Conservation (phyloP, 1,140 invertebrate genomes). For the Pemphigus obesinymphae region DNA sequence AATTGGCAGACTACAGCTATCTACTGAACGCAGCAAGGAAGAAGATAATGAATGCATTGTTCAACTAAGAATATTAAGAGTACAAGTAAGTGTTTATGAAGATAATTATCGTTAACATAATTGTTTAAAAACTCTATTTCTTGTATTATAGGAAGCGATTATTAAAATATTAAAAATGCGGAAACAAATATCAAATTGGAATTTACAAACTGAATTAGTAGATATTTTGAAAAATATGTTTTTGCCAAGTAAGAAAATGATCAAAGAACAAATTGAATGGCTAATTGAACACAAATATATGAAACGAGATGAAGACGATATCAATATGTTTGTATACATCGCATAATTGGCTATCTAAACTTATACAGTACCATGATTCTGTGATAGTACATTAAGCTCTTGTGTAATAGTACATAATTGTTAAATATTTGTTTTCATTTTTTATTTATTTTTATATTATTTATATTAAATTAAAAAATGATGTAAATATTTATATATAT, state of each 20-base stretch:
- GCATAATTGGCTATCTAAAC: conserved; percentile 61
- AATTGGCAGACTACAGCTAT: conserved; percentile 88
- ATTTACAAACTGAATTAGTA: conserved; percentile 92
- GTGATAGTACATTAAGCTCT: conserved; percentile 30
- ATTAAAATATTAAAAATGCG: conserved; percentile 99
- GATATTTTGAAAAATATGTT: conserved; percentile 99
- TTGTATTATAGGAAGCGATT: conserved; percentile 79
- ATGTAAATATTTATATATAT: conserved; percentile 1
- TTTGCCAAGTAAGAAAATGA: conserved; percentile 96
- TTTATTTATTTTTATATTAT: not conserved
- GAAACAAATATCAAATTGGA: conserved; percentile 87
- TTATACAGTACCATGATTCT: conserved; percentile 16
- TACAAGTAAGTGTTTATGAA: conserved; percentile 57
- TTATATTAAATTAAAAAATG: not conserved
- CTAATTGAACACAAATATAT: conserved; percentile 99
- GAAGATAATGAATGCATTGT: conserved; percentile 98
- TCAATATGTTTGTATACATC: conserved; percentile 97
- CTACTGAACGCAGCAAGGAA: conserved; percentile 90
- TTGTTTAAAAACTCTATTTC: not conserved
- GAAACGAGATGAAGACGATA: conserved; percentile 90
- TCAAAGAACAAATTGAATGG: conserved; percentile 99
- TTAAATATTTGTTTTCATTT: conserved; percentile 27
- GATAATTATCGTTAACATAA: conserved; percentile 45
- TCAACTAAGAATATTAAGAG: conserved; percentile 85
- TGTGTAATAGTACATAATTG: conserved; percentile 12